Conservation (phyloP, 2,888 invertebrate genomes). For the Fragum whitleyi region DNA sequence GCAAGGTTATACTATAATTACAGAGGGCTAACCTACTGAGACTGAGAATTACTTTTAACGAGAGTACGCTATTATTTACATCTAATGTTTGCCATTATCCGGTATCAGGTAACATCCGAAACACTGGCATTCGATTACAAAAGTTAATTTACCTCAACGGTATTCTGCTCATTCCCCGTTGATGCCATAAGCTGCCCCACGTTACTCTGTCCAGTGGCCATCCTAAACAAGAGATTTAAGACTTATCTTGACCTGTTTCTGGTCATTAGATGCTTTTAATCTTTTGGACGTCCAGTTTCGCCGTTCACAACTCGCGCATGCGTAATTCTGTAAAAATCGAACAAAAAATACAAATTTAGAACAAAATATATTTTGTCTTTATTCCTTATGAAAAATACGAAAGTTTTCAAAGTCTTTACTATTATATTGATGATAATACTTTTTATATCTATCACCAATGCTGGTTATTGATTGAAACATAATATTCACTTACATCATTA, state of each 20-base stretch:
- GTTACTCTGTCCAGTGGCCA: slow-evolving; percentile 35
- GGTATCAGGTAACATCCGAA: slow-evolving; percentile 25
- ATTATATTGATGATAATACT: too few relatives aligned
- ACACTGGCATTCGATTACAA: not conserved
- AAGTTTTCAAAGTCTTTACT: too few relatives aligned
- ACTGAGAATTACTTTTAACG: too few relatives aligned
- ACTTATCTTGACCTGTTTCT: not conserved
- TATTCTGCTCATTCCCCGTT: slow-evolving; percentile 48
- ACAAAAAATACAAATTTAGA: too few relatives aligned
- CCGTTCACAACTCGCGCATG: not conserved
- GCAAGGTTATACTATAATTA: too few relatives aligned
- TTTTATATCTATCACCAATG: too few relatives aligned
- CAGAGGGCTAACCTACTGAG: too few relatives aligned
- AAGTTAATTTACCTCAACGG: slow-evolving; percentile 47
- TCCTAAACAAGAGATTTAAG: not conserved
- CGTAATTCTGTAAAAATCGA: not conserved
- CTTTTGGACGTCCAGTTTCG: not conserved
- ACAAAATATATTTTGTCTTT: too few relatives aligned
- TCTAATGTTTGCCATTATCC: too few relatives aligned
- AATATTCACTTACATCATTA: not conserved
- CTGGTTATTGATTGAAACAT: not conserved
- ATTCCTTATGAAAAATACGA: too few relatives aligned
- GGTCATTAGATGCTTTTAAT: not conserved
- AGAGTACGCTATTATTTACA: too few relatives aligned
- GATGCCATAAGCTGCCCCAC: not conserved